Conservation (phyloP, 2,113 vertebrate genomes). For the Tychaedon coryphoeus region DNA sequence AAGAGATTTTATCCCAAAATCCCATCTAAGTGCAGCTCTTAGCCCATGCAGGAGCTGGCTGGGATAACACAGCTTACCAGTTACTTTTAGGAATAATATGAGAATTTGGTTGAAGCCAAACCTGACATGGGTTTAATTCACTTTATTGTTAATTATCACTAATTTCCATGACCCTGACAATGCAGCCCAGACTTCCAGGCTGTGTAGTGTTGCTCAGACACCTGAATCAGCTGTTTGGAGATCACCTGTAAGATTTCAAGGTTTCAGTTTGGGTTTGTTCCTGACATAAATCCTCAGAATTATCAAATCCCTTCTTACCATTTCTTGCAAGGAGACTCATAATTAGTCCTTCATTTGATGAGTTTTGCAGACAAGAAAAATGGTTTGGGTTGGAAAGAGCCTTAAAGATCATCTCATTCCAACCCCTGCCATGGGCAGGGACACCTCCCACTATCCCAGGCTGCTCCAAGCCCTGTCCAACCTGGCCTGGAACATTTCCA, state of each 20-base stretch:
- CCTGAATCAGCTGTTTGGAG: neutral
- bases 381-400: neutral
- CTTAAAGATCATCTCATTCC: neutral
- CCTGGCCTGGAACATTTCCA: neutral
- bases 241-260: neutral
- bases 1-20: neutral
- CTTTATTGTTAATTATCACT: neutral
- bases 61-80: fast-evolving
- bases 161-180: neutral
- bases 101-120: neutral
- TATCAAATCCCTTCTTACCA: neutral
- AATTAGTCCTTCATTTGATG: fast-evolving
- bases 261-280: neutral
- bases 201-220: neutral
- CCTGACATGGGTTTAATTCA: neutral
- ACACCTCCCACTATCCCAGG: neutral
- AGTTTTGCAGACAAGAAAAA: neutral
- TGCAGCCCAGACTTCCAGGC: neutral
- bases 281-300: neutral
- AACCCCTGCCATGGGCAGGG: neutral
- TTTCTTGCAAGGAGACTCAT: neutral
- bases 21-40: neutral
- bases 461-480: fast-evolving
- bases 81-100: neutral
- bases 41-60: neutral